Conservation (phyloP, 2,888 invertebrate genomes). For the Drosophila nr. perissopoda region DNA sequence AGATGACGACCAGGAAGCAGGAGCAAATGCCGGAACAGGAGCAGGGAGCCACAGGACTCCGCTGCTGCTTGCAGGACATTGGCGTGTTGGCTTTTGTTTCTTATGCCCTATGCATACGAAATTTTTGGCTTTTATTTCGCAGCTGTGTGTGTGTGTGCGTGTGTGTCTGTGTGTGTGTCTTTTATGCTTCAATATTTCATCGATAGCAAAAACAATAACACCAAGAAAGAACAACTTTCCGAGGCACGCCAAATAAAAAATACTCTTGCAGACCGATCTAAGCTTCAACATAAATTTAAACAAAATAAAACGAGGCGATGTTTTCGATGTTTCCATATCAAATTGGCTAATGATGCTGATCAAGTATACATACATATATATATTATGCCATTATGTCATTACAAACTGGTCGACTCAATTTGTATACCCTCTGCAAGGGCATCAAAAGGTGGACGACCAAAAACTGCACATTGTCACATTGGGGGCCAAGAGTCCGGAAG, state of each 20-base stretch:
- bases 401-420: not conserved
- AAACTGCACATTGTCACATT: conserved; percentile 43
- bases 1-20: conserved; percentile 42
- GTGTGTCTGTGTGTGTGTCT: conserved; percentile 1
- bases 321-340: not conserved
- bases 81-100: conserved; percentile 74
- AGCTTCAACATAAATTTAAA: not conserved
- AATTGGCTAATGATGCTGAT: not conserved
- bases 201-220: conserved; percentile 57
- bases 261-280: not conserved
- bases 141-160: conserved; percentile 21
- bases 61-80: conserved; percentile 41
- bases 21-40: not conserved
- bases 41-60: not conserved
- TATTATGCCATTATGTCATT: not conserved
- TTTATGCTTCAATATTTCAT: conserved; percentile 67
- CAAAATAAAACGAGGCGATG: not conserved
- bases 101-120: conserved; percentile 77
- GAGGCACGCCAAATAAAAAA: not conserved
- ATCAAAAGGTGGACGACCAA: conserved; percentile 3
- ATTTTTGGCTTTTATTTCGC: conserved; percentile 48
- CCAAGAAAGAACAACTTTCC: conserved; percentile 26
- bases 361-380: not conserved
- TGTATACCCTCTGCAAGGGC: not conserved
- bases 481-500: not conserved